These are phyloP conservation scores for Callipepla californica DNA, from an alignment of 2,113 vertebrate species.

Conservation along the genomic window DNA sequence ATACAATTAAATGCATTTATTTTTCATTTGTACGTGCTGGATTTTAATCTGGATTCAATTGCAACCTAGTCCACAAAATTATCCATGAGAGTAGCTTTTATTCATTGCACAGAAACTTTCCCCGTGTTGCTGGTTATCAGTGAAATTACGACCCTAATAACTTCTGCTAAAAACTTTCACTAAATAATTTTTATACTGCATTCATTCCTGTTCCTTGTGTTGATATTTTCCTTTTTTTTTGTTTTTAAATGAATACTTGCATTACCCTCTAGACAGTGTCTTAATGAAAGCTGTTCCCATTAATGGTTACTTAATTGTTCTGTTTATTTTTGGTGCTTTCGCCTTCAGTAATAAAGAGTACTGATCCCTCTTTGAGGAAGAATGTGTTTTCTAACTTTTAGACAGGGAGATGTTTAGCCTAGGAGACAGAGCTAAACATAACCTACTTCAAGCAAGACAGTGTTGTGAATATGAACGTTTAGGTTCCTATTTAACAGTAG, in stretches of 20 bases:
- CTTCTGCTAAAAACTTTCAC: background rate
- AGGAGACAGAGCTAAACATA: background rate
- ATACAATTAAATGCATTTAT: background rate
- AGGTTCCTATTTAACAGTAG: background rate
- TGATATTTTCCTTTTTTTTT: background rate
- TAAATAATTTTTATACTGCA: background rate
- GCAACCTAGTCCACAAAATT: background rate
- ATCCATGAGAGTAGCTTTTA: background rate
- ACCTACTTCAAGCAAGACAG: background rate
- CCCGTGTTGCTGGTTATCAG: background rate
- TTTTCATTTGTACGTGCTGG: background rate
- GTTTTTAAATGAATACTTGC: background rate
- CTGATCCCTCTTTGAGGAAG: background rate
- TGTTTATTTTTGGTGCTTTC: background rate
- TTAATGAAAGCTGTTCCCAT: background rate
- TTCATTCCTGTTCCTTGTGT: background rate
- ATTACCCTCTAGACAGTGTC: background rate
- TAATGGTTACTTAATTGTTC: background rate
- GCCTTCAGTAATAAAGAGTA: background rate
- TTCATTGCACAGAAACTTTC: background rate
- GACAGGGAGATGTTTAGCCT: background rate
- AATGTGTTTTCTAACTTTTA: background rate
- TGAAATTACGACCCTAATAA: background rate
- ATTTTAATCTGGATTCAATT: background rate
- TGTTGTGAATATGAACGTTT: background rate